These are phyloP conservation scores for Pagrus major DNA, from an alignment of 2,113 vertebrate species.

Conservation along the genomic window DNA sequence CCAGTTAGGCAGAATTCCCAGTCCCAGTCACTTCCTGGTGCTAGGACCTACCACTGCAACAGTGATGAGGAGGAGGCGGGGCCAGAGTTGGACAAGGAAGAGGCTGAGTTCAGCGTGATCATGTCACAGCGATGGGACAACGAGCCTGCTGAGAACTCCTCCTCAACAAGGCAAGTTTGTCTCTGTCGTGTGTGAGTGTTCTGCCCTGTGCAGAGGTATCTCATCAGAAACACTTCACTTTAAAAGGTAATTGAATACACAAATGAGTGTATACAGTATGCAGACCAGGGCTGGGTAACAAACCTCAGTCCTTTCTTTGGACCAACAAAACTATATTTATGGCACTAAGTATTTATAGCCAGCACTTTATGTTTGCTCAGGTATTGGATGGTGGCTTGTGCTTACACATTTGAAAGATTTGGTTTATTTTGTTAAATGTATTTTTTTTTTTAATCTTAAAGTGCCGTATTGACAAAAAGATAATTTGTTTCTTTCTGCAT, in stretches of 20 bases:
- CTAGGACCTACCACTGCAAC: slow-evolving; percentile 87
- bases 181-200: background rate
- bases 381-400: background rate
- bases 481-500: background rate
- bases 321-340: background rate
- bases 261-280: background rate
- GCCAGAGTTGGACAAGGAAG: slow-evolving; percentile 91
- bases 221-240: background rate
- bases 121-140: slow-evolving; percentile 98
- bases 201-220: background rate
- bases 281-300: no score
- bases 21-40: slow-evolving; percentile 81
- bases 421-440: background rate
- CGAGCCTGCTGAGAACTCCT: slow-evolving; percentile 79
- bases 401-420: background rate
- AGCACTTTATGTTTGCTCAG: background rate
- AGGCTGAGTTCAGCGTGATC: slow-evolving; percentile 93
- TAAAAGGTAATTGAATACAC: no score
- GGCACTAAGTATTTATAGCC: background rate
- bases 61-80: slow-evolving; percentile 97
- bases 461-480: background rate
- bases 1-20: slow-evolving; percentile 80
- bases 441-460: background rate
- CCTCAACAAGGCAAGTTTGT: slow-evolving; percentile 83
- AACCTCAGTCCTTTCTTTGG: background rate